Percentiles rank a stretch among this genome's conserved stretches.
Conservation (phyloP, 2,113 vertebrate genomes). For the Gnathonemus longibarbis region DNA sequence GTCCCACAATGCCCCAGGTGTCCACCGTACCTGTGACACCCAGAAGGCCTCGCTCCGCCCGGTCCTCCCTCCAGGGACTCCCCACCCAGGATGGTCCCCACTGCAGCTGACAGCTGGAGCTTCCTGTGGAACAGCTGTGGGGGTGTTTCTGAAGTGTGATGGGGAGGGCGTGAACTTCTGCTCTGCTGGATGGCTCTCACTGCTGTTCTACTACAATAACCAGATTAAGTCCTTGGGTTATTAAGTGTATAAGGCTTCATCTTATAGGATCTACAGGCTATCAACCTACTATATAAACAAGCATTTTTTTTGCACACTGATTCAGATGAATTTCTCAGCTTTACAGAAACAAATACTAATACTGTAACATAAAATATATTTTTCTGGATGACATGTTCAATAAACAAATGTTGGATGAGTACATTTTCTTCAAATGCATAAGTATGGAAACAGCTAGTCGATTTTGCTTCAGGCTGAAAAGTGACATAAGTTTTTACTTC, state of each 20-base stretch:
- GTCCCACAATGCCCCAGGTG: slow-evolving; percentile 26
- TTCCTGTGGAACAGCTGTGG: neutral
- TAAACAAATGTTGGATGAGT: neutral
- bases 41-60: slow-evolving; percentile 47
- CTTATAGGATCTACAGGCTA: neutral
- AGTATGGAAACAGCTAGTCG: neutral
- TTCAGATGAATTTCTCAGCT: neutral
- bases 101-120: slow-evolving; percentile 35
- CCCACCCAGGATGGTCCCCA: slow-evolving; percentile 44
- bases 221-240: neutral
- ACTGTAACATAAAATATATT: neutral
- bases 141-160: neutral
- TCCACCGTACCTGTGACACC: slow-evolving; percentile 23
- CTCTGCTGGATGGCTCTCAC: neutral
- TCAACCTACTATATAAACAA: neutral
- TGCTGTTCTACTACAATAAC: neutral
- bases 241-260: neutral
- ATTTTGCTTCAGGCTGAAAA: neutral
- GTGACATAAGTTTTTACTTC: neutral
- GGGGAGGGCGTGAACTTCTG: neutral
- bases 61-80: slow-evolving; percentile 52
- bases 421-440: neutral
- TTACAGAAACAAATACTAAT: neutral
- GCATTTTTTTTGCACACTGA: neutral
- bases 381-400: neutral